Base-by-base conservation (phyloP, 2,113 vertebrate species). In the Rhea americana region DNA sequence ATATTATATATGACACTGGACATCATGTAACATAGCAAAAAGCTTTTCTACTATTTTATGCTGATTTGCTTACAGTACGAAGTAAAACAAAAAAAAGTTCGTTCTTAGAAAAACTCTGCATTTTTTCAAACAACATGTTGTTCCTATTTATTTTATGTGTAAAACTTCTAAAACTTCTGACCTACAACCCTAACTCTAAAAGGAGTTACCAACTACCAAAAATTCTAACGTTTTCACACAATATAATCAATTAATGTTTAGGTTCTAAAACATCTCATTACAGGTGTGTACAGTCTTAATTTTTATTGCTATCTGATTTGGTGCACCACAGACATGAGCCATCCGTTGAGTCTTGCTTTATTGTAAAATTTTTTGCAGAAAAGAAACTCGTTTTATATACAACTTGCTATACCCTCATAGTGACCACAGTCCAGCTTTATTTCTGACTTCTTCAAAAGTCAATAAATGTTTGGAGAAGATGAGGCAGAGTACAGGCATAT, bases 391-490 rank as follows among this genome's bases (percentile, higher is more conserved):
- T 13, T 87, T 91, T 50, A 18, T 41, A 43, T 15, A 39, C 4
- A 58, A 9, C 24, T 50, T 6, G 2, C 25, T 28, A 21, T 1
- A 1, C 51, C 39, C 66, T 66, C 56, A 13, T 7, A 50, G 67
- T 19, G 67, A 71, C 32, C 26, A 47, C 20, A 73, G 55, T 21
- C 41, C 19, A 58, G 58, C 48, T 68, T 0, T 0, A 62, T 13
- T 87, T 55, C 72, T n/a, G 43, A 84, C 56, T 79, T 71, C 55
- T 93, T 83, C 62, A 88, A 92, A 94, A 74, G 45, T 45, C 0
- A 2, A 24, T 85, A 32, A 18, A 35, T 20, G 24, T 39, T 6
- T 59, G 25, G 32, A 68, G 32, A 71, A 89, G 68, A 86, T 56
- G 25, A 28, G 41, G 65, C 7, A 47, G 51, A 56, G 15, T 7